These are phyloP conservation scores for Maconellicoccus hirsutus DNA, from an alignment of 1,140 invertebrate species.

Conservation along the genomic window DNA sequence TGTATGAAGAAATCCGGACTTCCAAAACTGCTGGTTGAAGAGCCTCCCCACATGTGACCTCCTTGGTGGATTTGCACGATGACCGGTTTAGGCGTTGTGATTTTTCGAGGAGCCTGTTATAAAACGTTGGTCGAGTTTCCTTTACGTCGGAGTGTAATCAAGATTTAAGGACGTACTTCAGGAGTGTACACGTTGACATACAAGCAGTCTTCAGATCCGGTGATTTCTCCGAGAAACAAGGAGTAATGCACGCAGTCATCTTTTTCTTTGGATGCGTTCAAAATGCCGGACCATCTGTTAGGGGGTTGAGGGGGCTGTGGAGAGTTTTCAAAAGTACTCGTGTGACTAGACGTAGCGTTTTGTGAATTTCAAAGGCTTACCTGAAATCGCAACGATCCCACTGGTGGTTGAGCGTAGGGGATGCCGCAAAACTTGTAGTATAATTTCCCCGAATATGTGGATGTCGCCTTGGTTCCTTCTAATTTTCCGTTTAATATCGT, in stretches of 20 bases:
- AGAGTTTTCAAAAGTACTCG: no score
- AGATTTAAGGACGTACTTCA: conserved; percentile 23
- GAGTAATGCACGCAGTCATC: background rate
- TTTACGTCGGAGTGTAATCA: no score
- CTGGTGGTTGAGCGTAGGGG: conserved; percentile 86
- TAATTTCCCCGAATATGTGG: background rate
- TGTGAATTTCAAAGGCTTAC: background rate
- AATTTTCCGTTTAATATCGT: no score
- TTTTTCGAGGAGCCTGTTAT: conserved; percentile 5
- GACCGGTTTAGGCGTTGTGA: conserved; percentile 36
- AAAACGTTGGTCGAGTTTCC: background rate
- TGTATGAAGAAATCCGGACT: conserved; percentile 61
- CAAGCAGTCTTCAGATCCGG: conserved; percentile 53
- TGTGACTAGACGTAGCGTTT: no score
- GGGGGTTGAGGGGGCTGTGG: background rate
- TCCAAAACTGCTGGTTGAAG: conserved; percentile 38
- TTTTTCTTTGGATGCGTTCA: background rate
- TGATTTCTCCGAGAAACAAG: background rate
- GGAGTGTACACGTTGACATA: conserved; percentile 36
- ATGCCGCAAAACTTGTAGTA: conserved; percentile 62
- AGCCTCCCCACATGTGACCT: conserved; percentile 38
- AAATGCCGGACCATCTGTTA: background rate
- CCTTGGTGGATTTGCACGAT: conserved; percentile 55
- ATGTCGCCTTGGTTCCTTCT: background rate
- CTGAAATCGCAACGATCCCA: conserved; percentile 68